phyloP scores from a whole-genome alignment of 2,797 vertebrate genomes.

The Oreonectes daqikongensis region DNA sequence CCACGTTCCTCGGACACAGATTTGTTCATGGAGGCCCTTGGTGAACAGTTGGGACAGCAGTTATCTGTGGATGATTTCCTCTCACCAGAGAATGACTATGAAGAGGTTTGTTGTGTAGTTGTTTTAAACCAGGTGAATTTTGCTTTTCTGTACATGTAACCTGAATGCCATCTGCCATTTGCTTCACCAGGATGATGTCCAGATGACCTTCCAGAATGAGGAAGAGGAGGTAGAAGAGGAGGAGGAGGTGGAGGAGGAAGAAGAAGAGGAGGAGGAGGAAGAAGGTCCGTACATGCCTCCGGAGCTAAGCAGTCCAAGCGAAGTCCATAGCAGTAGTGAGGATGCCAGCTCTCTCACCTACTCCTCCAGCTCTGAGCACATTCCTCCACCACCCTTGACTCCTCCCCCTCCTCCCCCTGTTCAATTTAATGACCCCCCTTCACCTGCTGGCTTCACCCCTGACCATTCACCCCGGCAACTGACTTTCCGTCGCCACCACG shows the following conservation, averaged over 20 bases:
- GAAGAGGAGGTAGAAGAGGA: constrained; percentile 73
- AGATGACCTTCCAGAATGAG: constrained; percentile 91
- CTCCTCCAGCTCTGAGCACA: constrained; percentile 92
- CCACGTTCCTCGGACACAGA: constrained; percentile 89
- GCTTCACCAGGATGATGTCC: constrained; percentile 76
- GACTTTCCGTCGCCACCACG: constrained; percentile 77
- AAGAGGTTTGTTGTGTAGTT: constrained; percentile 82
- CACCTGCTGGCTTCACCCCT: constrained; percentile 64
- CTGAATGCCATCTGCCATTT: constrained; percentile 75
- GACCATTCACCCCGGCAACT: constrained; percentile 72
- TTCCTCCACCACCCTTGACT: constrained; percentile 88
- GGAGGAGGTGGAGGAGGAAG: constrained; percentile 78
- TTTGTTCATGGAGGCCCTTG: constrained; percentile 91
- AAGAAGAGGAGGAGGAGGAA: constrained; percentile 86
- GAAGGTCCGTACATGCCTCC: constrained; percentile 83
- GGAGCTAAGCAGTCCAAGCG: constrained; percentile 90
- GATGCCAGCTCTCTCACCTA: constrained; percentile 95
- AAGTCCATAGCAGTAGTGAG: constrained; percentile 89
- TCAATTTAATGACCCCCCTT: constrained; percentile 83
- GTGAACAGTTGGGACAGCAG: constrained; percentile 90
- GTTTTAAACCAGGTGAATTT: background rate
- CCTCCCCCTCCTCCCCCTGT: constrained; percentile 87
- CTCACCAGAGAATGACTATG: constrained; percentile 95
- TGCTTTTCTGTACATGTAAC: background rate
- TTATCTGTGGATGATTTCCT: constrained; percentile 91